A percentile compares a stretch with the other conserved stretches of the same genome.
These are phyloP conservation scores for Antheraea yamamai DNA, from an alignment of 2,888 invertebrate genomes.

Conservation along the genomic window DNA sequence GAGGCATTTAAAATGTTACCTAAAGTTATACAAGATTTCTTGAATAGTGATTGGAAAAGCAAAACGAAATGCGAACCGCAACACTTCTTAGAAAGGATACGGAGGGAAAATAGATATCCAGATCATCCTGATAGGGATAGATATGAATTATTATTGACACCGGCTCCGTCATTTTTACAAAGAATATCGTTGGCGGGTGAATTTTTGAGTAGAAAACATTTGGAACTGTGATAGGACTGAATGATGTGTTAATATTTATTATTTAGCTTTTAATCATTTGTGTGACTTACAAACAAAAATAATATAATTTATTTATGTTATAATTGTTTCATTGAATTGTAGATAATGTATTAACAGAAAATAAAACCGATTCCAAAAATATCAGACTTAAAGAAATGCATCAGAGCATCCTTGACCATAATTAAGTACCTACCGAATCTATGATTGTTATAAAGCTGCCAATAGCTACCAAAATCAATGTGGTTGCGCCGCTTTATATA, in stretches of 20 bases:
- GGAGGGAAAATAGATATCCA: constrained; percentile 82
- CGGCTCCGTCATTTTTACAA: constrained; percentile 90
- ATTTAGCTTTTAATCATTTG: constrained; percentile 1
- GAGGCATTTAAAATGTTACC: constrained; percentile 74
- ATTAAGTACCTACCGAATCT: too few relatives aligned
- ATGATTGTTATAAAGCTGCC: too few relatives aligned
- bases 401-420: too few relatives aligned
- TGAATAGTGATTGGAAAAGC: constrained; percentile 75
- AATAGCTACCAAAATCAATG: too few relatives aligned
- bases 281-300: not conserved
- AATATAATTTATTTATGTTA: constrained; percentile 6
- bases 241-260: constrained; percentile 2
- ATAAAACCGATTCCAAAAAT: not conserved
- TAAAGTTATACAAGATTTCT: constrained; percentile 81
- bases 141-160: constrained; percentile 88
- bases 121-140: constrained; percentile 83
- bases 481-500: too few relatives aligned
- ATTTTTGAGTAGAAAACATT: constrained; percentile 80
- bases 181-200: constrained; percentile 90
- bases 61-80: constrained; percentile 87
- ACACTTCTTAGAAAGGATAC: constrained; percentile 86
- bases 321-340: not conserved
- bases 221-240: constrained; percentile 50
- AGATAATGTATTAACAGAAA: not conserved
- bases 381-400: not conserved